phyloP scores from a whole-genome alignment of 2,797 vertebrate genomes.

The Micrastur ruficollis region DNA sequence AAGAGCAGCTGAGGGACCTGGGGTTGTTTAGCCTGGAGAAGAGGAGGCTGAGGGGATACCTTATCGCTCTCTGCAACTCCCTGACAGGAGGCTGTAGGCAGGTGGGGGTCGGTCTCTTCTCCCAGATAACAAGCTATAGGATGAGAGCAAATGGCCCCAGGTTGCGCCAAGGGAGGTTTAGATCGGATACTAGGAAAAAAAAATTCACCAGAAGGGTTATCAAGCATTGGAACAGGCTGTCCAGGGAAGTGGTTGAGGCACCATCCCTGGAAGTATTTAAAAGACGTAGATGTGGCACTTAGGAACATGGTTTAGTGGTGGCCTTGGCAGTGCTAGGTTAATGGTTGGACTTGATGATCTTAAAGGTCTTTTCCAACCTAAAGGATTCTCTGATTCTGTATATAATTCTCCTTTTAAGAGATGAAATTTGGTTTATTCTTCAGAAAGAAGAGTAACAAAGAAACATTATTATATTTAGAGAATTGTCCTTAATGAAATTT shows the following conservation, averaged over 20 bases:
- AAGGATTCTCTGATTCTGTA: not conserved
- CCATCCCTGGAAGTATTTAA: not conserved
- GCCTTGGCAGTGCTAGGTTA: not conserved
- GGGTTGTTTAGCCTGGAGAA: rapidly evolving
- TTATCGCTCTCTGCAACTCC: rapidly evolving
- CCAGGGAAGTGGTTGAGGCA: not conserved
- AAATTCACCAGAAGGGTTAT: not conserved
- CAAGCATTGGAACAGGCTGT: not conserved
- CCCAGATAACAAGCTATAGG: not conserved
- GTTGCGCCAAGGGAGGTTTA: not conserved
- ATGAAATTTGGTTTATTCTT: not conserved
- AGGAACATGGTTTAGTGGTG: not conserved
- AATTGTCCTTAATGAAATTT: not conserved
- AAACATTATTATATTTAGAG: not conserved
- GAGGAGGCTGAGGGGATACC: rapidly evolving
- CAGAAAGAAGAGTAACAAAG: not conserved
- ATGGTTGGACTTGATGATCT: no score
- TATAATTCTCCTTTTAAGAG: not conserved
- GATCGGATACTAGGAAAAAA: not conserved
- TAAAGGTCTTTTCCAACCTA: not conserved
- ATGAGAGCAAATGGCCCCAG: not conserved
- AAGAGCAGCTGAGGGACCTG: not conserved
- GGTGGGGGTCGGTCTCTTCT: rapidly evolving
- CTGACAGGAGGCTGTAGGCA: rapidly evolving
- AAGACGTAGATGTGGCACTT: not conserved